Conservation (phyloP, 2,797 vertebrate species). For the Eulemur albifrons region DNA sequence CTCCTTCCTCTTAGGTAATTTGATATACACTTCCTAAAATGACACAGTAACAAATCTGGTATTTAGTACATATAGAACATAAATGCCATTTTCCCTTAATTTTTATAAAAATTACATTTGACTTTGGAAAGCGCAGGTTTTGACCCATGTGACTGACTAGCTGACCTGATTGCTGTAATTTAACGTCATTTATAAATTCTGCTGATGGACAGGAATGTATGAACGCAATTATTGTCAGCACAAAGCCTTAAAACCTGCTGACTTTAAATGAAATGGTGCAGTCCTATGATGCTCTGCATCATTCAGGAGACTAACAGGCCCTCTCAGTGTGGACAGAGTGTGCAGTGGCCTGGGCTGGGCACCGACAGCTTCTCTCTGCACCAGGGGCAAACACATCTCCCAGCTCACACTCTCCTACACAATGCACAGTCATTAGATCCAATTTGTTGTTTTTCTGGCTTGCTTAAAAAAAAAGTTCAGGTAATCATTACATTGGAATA, state of each 20-base stretch:
- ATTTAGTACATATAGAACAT: constrained; percentile 74
- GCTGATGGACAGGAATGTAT: constrained; percentile 93
- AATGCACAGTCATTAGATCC: constrained; percentile 29
- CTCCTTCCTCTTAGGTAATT: constrained; percentile 67
- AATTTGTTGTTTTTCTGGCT: background rate
- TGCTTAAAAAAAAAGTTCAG: constrained; percentile 29
- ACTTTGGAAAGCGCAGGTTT: constrained; percentile 86
- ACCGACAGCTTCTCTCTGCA: constrained; percentile 81
- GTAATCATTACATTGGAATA: constrained; percentile 70
- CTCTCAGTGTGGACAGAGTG: constrained; percentile 79
- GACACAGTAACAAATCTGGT: constrained; percentile 71
- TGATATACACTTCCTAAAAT: constrained; percentile 73
- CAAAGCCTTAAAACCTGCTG: constrained; percentile 96
- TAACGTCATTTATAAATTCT: constrained; percentile 89
- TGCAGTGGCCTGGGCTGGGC: constrained; percentile 75
- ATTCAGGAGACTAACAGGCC: constrained; percentile 82
- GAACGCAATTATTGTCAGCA: constrained; percentile 93
- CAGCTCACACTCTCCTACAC: constrained; percentile 51
- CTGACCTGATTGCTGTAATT: constrained; percentile 85
- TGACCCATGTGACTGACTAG: constrained; percentile 88
- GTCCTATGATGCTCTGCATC: constrained; percentile 85
- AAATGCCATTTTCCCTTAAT: constrained; percentile 68
- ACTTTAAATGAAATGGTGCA: constrained; percentile 91
- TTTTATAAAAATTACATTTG: constrained; percentile 82
- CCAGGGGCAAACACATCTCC: constrained; percentile 75